Evolutionary conservation across 2,797 vertebrate genomes (phyloP).

Genomic region (Heterohyrax brucei): DNA sequence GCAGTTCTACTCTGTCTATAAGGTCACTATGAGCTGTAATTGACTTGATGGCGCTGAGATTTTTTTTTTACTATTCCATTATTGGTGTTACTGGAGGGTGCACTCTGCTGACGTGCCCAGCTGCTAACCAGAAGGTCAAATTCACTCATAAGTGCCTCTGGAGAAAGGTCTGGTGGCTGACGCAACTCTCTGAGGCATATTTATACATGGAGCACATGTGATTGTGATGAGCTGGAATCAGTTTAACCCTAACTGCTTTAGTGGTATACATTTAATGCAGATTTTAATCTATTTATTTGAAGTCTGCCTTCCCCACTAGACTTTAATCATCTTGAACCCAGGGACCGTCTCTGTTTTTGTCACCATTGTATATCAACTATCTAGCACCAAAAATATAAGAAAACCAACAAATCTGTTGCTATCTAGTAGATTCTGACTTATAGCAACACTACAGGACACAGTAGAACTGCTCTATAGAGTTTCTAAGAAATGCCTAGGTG

Average conservation of each 20-base stretch:
- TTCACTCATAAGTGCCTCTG: background rate
- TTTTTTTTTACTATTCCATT: too few species aligned
- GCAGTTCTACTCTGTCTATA: too few species aligned
- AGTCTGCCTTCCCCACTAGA: background rate
- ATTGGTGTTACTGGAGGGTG: background rate
- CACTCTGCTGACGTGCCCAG: background rate
- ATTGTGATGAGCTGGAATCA: background rate
- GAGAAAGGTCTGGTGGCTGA: background rate
- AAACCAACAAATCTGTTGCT: too few species aligned
- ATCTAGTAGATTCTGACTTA: too few species aligned
- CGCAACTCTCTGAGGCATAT: background rate
- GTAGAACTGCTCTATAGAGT: too few species aligned
- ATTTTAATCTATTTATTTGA: slow-evolving; percentile 20
- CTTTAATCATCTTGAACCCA: background rate
- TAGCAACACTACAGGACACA: too few species aligned
- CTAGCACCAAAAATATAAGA: background rate
- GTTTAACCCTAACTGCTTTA: background rate
- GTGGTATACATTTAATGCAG: background rate
- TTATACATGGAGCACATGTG: background rate
- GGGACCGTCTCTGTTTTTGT: background rate
- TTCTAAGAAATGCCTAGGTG: too few species aligned
- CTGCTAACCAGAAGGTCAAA: background rate
- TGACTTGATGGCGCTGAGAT: too few species aligned
- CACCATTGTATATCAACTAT: background rate
- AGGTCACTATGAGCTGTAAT: too few species aligned